Evolutionary conservation across 2,888 invertebrate genomes (phyloP), one percentile per base, ranked within the genome.

Genomic region (Chaetoderma sp.): DNA sequence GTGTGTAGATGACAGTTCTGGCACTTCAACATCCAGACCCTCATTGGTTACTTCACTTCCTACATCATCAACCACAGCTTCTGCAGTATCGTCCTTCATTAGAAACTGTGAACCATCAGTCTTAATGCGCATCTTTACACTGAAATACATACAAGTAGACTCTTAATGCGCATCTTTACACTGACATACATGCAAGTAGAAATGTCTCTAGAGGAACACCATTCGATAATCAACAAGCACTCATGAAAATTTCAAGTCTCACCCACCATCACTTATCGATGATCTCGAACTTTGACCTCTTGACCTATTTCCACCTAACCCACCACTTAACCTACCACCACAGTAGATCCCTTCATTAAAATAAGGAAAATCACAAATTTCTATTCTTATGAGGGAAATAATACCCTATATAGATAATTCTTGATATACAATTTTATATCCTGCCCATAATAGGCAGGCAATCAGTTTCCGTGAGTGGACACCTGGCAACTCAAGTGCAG

Each of bases 21-120:
- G 50, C 28, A 62, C 44, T 32, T 21, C 42, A 36, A 28, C 42
- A 23, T 60, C 67, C 23, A 44, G 36, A 30, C 25, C 55, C 27
- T 60, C 63, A 28, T 21, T 59, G 6, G 28, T 39, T 6, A 18
- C 18, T 45, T 45, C 45, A 44, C 16, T 0, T 44, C 54, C 56
- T n/a, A 25, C 45, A 13, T 49, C 61, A 16, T 59, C 54, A 32
- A 56, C 36, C 44, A 56, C 57, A 50, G 62, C 58, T 61, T 54
- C 39, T 28, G 58, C 54, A 21, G 27, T 64, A 13, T 75, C 73
- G n/a, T 81, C 79, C 60, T 73, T 76, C 70, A 76, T 64, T 49
- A 79, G 77, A 75, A 84, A 83, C 73, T 82, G 81, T 59, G 78
- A 78, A 36, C 73, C 74, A 59, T 78, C 78, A 28, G 83, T 83